Conservation (phyloP, 2,888 invertebrate species). For the Drepana falcataria region DNA sequence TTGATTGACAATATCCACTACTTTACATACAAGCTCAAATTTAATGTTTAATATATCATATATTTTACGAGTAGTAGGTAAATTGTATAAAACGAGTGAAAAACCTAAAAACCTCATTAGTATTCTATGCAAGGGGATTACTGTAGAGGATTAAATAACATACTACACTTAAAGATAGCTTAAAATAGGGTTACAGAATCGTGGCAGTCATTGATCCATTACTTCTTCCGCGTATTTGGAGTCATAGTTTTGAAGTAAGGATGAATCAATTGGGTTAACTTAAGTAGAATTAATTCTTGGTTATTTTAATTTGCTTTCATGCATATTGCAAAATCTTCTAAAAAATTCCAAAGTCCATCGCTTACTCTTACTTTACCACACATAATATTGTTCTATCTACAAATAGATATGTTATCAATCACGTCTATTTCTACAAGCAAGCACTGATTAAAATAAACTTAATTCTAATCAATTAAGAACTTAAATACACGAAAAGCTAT, state of each 20-base stretch:
- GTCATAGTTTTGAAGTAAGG: too few relatives aligned
- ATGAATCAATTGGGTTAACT: too few relatives aligned
- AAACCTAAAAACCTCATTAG: slow-evolving; percentile 72
- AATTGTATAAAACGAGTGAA: slow-evolving; percentile 78
- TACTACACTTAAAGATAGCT: slow-evolving; percentile 76
- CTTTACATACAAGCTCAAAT: slow-evolving; percentile 73
- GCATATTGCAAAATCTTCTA: slow-evolving; percentile 17
- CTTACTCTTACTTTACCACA: slow-evolving; percentile 50
- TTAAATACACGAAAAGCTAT: slow-evolving; percentile 14
- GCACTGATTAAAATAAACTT: slow-evolving; percentile 42
- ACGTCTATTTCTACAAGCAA: slow-evolving; percentile 67
- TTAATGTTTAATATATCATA: slow-evolving; percentile 71
- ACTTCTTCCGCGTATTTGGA: slow-evolving; percentile 2
- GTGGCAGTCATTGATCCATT: slow-evolving; percentile 30
- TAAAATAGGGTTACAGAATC: slow-evolving; percentile 59
- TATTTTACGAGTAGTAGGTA: slow-evolving; percentile 65
- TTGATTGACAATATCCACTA: slow-evolving; percentile 37
- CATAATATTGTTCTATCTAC: slow-evolving; percentile 70
- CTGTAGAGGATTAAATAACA: slow-evolving; percentile 67
- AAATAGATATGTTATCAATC: slow-evolving; percentile 76
- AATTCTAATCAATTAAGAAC: slow-evolving; percentile 19
- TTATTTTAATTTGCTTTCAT: slow-evolving; percentile 5
- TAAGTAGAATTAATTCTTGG: too few relatives aligned
- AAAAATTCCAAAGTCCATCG: slow-evolving; percentile 9
- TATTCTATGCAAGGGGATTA: slow-evolving; percentile 69